Conservation (phyloP, 2,797 vertebrate species). For the Psittacula derbiana region DNA sequence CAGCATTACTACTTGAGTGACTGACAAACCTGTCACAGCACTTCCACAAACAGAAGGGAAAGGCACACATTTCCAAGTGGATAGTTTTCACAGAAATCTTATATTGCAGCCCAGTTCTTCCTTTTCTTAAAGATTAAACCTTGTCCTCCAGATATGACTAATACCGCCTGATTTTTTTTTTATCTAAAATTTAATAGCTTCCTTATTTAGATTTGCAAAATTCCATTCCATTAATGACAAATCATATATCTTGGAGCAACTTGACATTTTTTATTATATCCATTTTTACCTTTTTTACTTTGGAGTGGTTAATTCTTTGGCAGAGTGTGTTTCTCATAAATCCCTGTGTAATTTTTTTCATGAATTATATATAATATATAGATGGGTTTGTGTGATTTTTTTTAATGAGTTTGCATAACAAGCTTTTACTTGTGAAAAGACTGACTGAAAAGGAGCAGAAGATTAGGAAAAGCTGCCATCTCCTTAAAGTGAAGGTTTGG, state of each 20-base stretch:
- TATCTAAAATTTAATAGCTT: neutral
- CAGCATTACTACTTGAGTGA: neutral
- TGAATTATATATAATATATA: neutral
- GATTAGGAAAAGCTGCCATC: neutral
- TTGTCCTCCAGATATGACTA: neutral
- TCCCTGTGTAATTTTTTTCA: neutral
- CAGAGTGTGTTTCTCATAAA: neutral
- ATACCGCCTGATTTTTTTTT: neutral
- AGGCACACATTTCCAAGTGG: neutral
- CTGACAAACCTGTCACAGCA: conserved; percentile 40
- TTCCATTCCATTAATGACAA: neutral
- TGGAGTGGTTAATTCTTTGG: neutral
- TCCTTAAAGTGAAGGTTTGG: neutral
- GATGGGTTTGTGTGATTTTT: neutral
- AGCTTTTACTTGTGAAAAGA: neutral
- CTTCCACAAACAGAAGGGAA: conserved; percentile 5
- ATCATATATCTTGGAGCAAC: neutral
- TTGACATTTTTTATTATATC: neutral
- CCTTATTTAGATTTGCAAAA: neutral
- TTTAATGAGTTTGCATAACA: neutral
- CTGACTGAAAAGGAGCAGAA: neutral
- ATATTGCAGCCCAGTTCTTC: neutral
- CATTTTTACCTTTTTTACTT: neutral
- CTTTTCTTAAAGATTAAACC: neutral
- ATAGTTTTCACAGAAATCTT: neutral